These are phyloP conservation scores for Melanotaenia duboulayi DNA, from an alignment of 2,113 vertebrate species.

Conservation along the genomic window DNA sequence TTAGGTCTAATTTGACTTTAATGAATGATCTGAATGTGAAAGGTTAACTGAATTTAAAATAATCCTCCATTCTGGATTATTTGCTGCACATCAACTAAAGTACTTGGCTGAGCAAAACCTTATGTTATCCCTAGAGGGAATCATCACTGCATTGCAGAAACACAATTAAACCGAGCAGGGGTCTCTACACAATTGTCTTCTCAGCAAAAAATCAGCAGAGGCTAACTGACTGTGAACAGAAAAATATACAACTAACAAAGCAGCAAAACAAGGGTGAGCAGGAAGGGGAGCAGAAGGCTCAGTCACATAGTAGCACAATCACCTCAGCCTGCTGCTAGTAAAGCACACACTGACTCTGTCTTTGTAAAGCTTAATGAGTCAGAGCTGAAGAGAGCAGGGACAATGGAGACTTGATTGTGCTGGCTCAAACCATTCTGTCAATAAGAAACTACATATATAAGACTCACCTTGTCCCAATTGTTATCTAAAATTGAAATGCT, in stretches of 20 bases:
- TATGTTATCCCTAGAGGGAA: slow-evolving; percentile 2
- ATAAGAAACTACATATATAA: slow-evolving; percentile 1
- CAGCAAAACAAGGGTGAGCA: slow-evolving; percentile 56
- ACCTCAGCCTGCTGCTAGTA: slow-evolving; percentile 47
- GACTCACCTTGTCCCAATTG: neutral
- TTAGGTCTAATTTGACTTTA: neutral
- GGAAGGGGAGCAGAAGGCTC: slow-evolving; percentile 41
- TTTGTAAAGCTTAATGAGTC: slow-evolving; percentile 6
- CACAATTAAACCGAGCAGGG: neutral
- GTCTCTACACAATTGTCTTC: slow-evolving; percentile 20
- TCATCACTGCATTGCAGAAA: slow-evolving; percentile 23
- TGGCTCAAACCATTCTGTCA: neutral
- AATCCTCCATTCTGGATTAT: slow-evolving; percentile 29
- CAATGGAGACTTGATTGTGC: slow-evolving; percentile 42
- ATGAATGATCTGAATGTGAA: slow-evolving; percentile 4
- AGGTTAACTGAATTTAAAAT: slow-evolving; percentile 14
- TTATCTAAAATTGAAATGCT: neutral
- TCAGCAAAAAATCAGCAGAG: slow-evolving; percentile 23
- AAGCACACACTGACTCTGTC: slow-evolving; percentile 37
- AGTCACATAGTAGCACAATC: slow-evolving; percentile 50
- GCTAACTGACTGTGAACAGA: slow-evolving; percentile 21
- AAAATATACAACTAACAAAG: slow-evolving; percentile 58
- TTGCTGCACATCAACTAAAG: slow-evolving; percentile 13
- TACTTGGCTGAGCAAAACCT: slow-evolving; percentile 8
- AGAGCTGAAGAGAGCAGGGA: slow-evolving; percentile 37